Conservation (phyloP, 2,797 vertebrate species). For the Mormyrops boulengeri region DNA sequence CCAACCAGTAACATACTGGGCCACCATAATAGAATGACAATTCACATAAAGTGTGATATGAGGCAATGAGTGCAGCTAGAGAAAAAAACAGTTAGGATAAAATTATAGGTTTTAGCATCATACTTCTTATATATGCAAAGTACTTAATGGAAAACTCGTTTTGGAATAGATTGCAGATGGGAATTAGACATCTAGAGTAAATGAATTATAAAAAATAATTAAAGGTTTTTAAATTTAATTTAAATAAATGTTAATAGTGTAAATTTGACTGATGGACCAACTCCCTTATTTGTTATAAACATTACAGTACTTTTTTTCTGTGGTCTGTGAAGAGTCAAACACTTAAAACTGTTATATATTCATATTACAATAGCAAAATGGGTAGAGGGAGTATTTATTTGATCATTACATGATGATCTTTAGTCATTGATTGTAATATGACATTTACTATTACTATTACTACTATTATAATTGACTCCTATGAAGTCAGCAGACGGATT, state of each 20-base stretch:
- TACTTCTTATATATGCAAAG: neutral
- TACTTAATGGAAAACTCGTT: neutral
- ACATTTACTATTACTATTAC: neutral
- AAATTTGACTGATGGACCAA: neutral
- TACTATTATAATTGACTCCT: neutral
- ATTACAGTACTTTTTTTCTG: neutral
- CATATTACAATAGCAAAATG: neutral
- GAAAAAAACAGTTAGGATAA: neutral
- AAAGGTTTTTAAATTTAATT: neutral
- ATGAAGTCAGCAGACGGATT: no score
- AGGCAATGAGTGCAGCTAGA: neutral
- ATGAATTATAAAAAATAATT: neutral
- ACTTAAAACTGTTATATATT: neutral
- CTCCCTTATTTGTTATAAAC: neutral
- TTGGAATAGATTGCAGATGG: neutral
- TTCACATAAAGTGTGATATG: neutral
- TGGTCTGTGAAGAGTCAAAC: neutral
- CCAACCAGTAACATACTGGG: neutral
- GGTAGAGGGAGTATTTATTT: neutral
- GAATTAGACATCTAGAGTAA: neutral
- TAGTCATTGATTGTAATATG: neutral
- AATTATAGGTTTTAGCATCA: neutral
- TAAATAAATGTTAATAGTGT: neutral
- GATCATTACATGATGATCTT: neutral
- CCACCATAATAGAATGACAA: neutral